Conservation (phyloP, 2,113 vertebrate species). For the Ivindomyrus marchei region DNA sequence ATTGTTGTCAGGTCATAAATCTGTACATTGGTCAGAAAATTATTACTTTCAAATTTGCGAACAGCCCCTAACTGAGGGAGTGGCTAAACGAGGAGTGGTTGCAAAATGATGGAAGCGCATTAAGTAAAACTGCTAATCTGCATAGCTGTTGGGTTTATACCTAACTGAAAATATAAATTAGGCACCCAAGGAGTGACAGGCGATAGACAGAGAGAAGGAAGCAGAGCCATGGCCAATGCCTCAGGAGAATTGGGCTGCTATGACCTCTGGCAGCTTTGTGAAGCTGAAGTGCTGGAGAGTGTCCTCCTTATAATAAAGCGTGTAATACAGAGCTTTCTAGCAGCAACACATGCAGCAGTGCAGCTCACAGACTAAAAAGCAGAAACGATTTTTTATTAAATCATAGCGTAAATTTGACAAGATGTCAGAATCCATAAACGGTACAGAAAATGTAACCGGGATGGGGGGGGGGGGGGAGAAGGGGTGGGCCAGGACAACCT, state of each 20-base stretch:
- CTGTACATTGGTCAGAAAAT: not conserved
- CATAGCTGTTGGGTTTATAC: not conserved
- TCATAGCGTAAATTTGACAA: not conserved
- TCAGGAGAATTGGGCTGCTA: not conserved
- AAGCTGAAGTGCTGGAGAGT: not conserved
- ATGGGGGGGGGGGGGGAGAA: not conserved
- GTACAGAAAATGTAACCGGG: not conserved
- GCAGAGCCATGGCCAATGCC: not conserved
- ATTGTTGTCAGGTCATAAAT: not conserved
- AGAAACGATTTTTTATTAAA: not conserved
- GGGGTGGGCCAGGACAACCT: not conserved
- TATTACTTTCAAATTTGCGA: not conserved
- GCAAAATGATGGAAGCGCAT: not conserved
- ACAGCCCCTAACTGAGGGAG: not conserved
- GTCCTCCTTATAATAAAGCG: not conserved
- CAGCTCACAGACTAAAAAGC: not conserved
- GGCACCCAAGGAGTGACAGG: not conserved
- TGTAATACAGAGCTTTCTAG: not conserved
- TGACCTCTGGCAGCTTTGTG: not conserved
- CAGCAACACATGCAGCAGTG: not conserved
- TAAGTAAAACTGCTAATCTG: not conserved
- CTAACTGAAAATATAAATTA: not conserved
- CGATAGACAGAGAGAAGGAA: not conserved
- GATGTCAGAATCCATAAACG: not conserved
- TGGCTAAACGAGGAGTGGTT: not conserved